phyloP scores from a whole-genome alignment of 2,113 vertebrate species.

The Genyomyrus donnyi region DNA sequence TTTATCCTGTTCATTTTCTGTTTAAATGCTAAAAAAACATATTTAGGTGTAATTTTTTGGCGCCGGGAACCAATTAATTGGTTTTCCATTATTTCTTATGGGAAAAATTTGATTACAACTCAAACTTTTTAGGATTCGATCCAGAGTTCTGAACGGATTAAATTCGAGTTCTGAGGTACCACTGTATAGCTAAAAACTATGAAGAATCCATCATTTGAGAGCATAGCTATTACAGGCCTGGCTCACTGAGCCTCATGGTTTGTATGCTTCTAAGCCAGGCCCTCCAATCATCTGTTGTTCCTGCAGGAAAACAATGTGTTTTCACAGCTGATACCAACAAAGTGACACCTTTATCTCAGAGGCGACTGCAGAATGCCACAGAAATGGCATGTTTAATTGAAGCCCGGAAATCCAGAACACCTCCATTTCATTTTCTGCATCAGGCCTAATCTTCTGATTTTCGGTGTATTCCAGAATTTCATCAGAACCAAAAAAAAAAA shows the following conservation, averaged over 20 bases:
- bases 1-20: too few relatives aligned
- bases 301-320: neutral
- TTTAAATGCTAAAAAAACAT: too few relatives aligned
- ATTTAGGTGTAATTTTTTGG: too few relatives aligned
- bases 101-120: too few relatives aligned
- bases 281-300: conserved; percentile 8
- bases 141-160: too few relatives aligned
- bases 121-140: too few relatives aligned
- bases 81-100: too few relatives aligned
- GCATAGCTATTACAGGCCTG: neutral
- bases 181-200: neutral
- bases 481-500: conserved; percentile 14
- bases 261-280: neutral
- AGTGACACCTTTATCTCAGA: conserved; percentile 3
- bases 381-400: conserved; percentile 12
- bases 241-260: neutral
- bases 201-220: neutral
- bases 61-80: too few relatives aligned
- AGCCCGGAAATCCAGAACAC: neutral
- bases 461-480: conserved; percentile 4
- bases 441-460: neutral
- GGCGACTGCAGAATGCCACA: neutral
- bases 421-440: conserved; percentile 11
- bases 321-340: conserved; percentile 10
- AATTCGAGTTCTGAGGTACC: too few relatives aligned